phyloP scores from a whole-genome alignment of 2,797 vertebrate species.

The Pangasius djambal region DNA sequence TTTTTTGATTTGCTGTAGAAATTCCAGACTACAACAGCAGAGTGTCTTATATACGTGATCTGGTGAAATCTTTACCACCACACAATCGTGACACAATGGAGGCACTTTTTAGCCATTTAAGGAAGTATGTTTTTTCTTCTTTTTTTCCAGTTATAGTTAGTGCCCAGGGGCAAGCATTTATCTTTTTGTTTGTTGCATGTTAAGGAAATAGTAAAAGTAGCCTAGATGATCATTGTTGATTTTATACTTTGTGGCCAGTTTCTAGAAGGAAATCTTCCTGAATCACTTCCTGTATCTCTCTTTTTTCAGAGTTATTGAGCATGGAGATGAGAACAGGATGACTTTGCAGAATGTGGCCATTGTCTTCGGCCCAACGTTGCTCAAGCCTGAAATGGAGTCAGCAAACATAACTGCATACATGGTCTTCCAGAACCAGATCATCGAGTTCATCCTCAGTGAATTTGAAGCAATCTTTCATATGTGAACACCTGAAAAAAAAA shows the following conservation, averaged over 20 bases:
- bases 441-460: conserved; percentile 89
- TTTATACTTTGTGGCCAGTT: neutral
- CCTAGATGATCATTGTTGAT: neutral
- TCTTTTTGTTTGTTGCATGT: neutral
- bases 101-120: conserved; percentile 88
- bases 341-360: conserved; percentile 91
- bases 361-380: conserved; percentile 92
- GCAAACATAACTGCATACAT: conserved; percentile 90
- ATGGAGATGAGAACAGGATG: conserved; percentile 90
- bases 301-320: conserved; percentile 81
- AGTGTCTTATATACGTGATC: conserved; percentile 72
- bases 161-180: neutral
- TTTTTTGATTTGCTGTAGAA: conserved; percentile 70
- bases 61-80: conserved; percentile 80
- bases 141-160: neutral
- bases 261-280: neutral
- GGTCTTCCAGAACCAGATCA: conserved; percentile 98
- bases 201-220: neutral
- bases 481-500: conserved; percentile 57
- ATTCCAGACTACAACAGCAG: conserved; percentile 76
- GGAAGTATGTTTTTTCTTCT: conserved; percentile 73
- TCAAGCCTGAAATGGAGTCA: conserved; percentile 85
- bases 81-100: conserved; percentile 87
- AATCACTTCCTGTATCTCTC: conserved; percentile 1
- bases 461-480: conserved; percentile 80